Base-by-base conservation (phyloP, 2,113 vertebrate species). In the Centropus bengalensis region DNA sequence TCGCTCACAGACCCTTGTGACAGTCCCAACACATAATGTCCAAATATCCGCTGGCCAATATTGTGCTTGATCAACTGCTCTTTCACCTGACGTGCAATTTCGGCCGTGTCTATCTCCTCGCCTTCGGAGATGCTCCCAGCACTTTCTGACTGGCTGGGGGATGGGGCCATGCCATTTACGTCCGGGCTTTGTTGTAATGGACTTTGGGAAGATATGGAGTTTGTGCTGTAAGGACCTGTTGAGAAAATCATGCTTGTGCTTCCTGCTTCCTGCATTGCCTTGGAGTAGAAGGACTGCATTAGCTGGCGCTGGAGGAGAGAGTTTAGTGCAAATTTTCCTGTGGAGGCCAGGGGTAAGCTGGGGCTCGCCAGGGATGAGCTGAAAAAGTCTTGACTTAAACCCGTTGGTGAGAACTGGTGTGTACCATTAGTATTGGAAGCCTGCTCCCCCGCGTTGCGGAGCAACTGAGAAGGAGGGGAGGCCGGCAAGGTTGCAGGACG, bases 1-100 rank as follows among this genome's bases (percentile, higher is more conserved):
- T 99, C 99, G 14, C 99, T 99, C 97, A 99, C 99, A 10, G 99
- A 99, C 89, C 99, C 99, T 97, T 99, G 99, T 3, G 99, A 99
- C 93, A 99, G 98, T 97, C 99, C 99, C 98, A 99, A 97, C 97
- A 99, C 99, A 55, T 99, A 99, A 96, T 99, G 99, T 98, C 99
- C 99, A 81, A 99, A 99, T 93, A 99, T 99, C 70, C 99, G 98
- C 98, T 99, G 99, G 83, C 99, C 99, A 20, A 99, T 99, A 98
- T 99, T 99, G 98, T 99, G 99, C 98, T 99, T 99, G 98, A 99
- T 99, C 97, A 99, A 98, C 95, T 99, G 99, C 97, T 99, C 99
- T 98, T 99, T 99, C 96, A 99, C 99, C 98, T 99, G 99, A 55
- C 99, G 98, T 85, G 99, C 99, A 84, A 99, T 99, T 97, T 99